Evolutionary conservation across 2,797 vertebrate species (phyloP), one percentile per base, ranked within the genome.

Genomic region (Neoniphon sammara): DNA sequence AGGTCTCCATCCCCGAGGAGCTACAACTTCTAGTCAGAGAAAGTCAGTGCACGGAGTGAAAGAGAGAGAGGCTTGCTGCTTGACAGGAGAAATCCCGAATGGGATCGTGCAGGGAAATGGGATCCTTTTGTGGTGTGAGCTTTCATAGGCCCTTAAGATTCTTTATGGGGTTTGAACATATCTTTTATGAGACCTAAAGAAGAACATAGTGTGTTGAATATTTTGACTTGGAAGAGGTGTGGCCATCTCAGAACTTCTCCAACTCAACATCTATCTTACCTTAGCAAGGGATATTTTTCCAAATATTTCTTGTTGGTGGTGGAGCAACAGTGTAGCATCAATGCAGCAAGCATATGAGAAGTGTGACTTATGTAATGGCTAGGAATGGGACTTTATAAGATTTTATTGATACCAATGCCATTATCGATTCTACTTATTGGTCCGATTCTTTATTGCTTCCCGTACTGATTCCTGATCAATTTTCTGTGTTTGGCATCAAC

Each of bases 11-110:
- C 66, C 34, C 23, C 15, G 18, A 77, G 73, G 78, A 77, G 44
- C 63, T 73, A 73, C 49, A 69, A 60, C 69, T 55, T 50, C 42
- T 64, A 50, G 18, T 25, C 54, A 63, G 75, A 80, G 54, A 81
- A 75, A 82, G 71, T 70, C 68, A 70, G 62, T 66, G 62, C 10
- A 50, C 52, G 62, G 66, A 77, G 18, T 20, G 69, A 87, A 73
- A 54, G 55, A 27, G 25, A 27, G 75, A 64, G 80, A 30, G 25
- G 20, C 54, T 47, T 42, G 20, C 57, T 68, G 49, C 47, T 34
- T 67, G 52, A 78, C 60, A 49, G 60, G 72, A 77, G 53, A 34
- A 20, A 23, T n/a, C 3, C 61, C 67, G 34, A 49, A 66, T 46
- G 7, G n/a, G 31, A 31, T 50, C 7, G 7, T 63, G 42, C 23